Base-by-base conservation (phyloP, 2,888 invertebrate species). In the Neoascia interrupta region DNA sequence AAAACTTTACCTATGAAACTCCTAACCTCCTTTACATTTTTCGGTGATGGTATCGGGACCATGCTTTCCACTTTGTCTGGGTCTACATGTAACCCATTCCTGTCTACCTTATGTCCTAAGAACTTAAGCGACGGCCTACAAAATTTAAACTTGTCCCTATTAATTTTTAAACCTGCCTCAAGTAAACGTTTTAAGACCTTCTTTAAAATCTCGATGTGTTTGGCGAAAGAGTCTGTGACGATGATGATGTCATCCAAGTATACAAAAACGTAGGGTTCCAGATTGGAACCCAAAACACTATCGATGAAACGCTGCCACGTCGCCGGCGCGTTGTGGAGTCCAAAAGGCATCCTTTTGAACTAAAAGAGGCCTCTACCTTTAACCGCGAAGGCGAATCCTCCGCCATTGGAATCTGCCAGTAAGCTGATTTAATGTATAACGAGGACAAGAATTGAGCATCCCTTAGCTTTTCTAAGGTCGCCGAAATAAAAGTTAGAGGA, bases 61-160 rank as follows among this genome's bases (percentile, higher is more conserved):
- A n/a, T n/a, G n/a, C n/a, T n/a, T n/a, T n/a, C n/a, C n/a, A n/a
- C n/a, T n/a, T n/a, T n/a, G n/a, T n/a, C n/a, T n/a, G n/a, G n/a
- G n/a, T n/a, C n/a, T n/a, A n/a, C n/a, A 8, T 26, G 8, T 5
- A 26, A 5, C 8, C 26, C 26, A 26, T 26, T 8, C 26, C 26
- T 4, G 60, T 85, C 84, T 0, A 89, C 84, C 3, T 64, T 23
- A 37, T 56, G 51, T 2, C 88, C 87, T 5, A 87, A 58, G 61
- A 83, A 85, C 21, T 26, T 26, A 19, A 60, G 21, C 2, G 36
- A 41, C 8, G 66, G 43, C 1, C 16, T 51, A 51, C n/a, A n/a
- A 19, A 26, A 26, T 10, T 28, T 28, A 4, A n/a, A 21, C 8
- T 45, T 45, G 13, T 23, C 23, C 8, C 13, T n/a, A 10, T 21